These are phyloP conservation scores for Arctia plantaginis DNA, from an alignment of 2,888 invertebrate species.

Conservation along the genomic window DNA sequence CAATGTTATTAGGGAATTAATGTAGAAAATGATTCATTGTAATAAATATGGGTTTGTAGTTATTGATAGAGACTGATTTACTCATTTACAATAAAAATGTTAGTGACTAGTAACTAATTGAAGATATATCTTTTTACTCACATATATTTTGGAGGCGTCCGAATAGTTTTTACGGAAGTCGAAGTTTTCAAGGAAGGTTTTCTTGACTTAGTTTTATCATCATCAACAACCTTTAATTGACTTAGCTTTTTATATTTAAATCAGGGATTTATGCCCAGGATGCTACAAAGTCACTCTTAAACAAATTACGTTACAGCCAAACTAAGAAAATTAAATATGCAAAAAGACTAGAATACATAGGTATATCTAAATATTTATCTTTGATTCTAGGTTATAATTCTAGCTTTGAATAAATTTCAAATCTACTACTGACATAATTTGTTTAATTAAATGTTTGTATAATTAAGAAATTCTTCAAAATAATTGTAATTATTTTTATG, in stretches of 20 bases:
- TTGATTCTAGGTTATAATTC: neutral
- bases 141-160: no score
- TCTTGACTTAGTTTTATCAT: no score
- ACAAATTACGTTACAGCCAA: neutral
- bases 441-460: neutral
- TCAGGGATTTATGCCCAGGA: neutral
- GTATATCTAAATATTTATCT: neutral
- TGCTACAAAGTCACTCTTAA: neutral
- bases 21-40: neutral
- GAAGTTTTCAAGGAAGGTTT: no score
- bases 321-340: neutral
- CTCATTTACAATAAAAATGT: neutral
- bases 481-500: neutral
- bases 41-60: neutral
- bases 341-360: neutral
- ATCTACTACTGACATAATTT: neutral
- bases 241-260: neutral
- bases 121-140: neutral
- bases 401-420: neutral
- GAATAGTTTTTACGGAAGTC: no score
- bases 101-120: neutral
- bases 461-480: neutral
- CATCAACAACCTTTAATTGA: no score
- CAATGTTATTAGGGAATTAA: neutral
- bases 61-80: neutral